phyloP scores from a whole-genome alignment of 2,113 vertebrate species.

The Benitochromis conjunctus region DNA sequence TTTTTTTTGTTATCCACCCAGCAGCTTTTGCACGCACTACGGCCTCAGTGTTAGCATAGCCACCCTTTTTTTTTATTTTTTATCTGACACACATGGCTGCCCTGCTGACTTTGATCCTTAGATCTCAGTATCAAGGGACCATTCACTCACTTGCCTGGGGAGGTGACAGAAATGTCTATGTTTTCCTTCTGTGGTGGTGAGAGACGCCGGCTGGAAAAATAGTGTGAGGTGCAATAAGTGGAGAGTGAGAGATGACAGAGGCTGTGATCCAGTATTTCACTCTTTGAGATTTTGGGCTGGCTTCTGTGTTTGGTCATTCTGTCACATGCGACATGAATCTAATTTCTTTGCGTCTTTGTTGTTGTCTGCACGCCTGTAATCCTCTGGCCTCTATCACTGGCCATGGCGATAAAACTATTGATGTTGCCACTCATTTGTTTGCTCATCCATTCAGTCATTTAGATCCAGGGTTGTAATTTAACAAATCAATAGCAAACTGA shows the following conservation, averaged over 20 bases:
- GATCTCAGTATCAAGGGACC: conserved; percentile 62
- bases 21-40: not conserved
- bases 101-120: conserved; percentile 65
- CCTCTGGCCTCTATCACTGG: conserved; percentile 9
- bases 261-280: conserved; percentile 49
- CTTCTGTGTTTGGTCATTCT: conserved; percentile 13
- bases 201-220: conserved; percentile 12
- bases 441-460: conserved; percentile 30
- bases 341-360: conserved; percentile 43
- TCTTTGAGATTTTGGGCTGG: conserved; percentile 32
- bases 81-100: conserved; percentile 47
- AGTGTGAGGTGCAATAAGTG: conserved; percentile 39
- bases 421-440: conserved; percentile 41
- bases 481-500: conserved; percentile 43
- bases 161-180: conserved; percentile 64
- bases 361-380: conserved; percentile 14
- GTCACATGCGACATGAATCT: conserved; percentile 47
- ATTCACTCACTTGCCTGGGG: conserved; percentile 43
- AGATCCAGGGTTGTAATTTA: conserved; percentile 45
- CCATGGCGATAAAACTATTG: conserved; percentile 24
- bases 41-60: conserved; percentile 22
- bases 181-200: conserved; percentile 43
- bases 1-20: conserved; percentile 4
- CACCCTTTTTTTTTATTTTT: not conserved
- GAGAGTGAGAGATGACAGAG: conserved; percentile 52